These are phyloP conservation scores for Furnarius figulus DNA, from an alignment of 2,113 vertebrate species.

Conservation along the genomic window DNA sequence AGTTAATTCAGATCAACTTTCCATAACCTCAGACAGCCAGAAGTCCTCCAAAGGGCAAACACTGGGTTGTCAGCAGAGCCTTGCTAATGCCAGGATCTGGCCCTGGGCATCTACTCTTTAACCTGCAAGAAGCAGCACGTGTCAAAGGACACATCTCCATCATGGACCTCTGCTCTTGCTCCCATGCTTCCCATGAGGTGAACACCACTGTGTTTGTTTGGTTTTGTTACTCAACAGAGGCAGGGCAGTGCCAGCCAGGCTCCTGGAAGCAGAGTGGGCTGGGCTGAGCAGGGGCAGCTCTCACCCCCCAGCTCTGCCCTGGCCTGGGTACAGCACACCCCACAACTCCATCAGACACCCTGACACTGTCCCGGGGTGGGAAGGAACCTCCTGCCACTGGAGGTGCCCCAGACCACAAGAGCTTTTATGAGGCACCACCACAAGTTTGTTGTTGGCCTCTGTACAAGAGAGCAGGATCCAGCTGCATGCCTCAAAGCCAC, in stretches of 20 bases:
- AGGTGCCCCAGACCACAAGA: not conserved
- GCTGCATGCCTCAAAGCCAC: not conserved
- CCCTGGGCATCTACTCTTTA: not conserved
- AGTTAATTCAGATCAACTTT: not conserved
- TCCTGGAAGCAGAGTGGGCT: not conserved
- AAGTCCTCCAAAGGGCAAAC: not conserved
- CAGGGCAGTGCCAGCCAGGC: not conserved
- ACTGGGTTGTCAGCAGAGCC: not conserved
- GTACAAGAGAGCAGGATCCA: not conserved
- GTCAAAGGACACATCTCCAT: not conserved
- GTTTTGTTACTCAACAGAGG: not conserved
- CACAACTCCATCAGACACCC: not conserved
- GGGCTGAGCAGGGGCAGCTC: not conserved
- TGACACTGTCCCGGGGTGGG: accelerated
- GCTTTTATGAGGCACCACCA: not conserved
- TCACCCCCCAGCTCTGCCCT: not conserved
- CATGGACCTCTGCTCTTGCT: accelerated
- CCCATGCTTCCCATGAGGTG: accelerated
- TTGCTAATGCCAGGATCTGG: not conserved
- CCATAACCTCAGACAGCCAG: not conserved
- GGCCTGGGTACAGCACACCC: not conserved
- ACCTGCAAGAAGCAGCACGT: not conserved
- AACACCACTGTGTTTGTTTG: no score
- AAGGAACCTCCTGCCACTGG: not conserved
- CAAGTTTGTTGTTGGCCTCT: not conserved